Percentiles rank a stretch among this genome's conserved stretches.
Evolutionary conservation across 2,113 vertebrate species (phyloP).

Genomic region (Cheilinus undulatus): DNA sequence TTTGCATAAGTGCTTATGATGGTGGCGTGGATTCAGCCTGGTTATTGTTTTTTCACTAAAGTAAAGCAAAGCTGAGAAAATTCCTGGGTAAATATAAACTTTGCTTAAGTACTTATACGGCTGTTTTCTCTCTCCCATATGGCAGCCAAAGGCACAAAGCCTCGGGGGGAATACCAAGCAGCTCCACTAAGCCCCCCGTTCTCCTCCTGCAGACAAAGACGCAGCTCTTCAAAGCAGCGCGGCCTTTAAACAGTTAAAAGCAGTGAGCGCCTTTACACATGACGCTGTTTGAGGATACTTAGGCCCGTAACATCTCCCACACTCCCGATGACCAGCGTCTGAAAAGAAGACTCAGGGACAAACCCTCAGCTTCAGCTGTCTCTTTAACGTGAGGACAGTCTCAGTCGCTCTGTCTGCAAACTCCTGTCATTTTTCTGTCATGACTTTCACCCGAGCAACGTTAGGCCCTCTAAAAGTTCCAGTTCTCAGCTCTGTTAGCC

Average conservation of each 20-base stretch:
- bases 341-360: conserved; percentile 33
- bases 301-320: conserved; percentile 54
- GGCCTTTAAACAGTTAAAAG: conserved; percentile 81
- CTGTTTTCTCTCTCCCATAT: conserved; percentile 77
- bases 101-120: conserved; percentile 87
- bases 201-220: conserved; percentile 76
- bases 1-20: conserved; percentile 87
- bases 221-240: conserved; percentile 79
- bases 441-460: too few relatives aligned
- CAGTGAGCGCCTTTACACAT: conserved; percentile 68
- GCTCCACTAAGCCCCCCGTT: conserved; percentile 75
- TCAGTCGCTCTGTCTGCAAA: too few relatives aligned
- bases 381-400: too few relatives aligned
- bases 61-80: conserved; percentile 84
- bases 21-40: conserved; percentile 76
- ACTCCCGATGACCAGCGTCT: conserved; percentile 27
- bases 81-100: conserved; percentile 87
- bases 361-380: too few relatives aligned
- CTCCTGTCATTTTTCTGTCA: too few relatives aligned
- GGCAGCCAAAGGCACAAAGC: conserved; percentile 74
- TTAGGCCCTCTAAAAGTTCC: too few relatives aligned
- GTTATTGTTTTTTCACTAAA: conserved; percentile 86
- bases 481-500: too few relatives aligned
- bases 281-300: conserved; percentile 81
- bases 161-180: conserved; percentile 81